Base-by-base conservation (phyloP, 2,888 invertebrate species). In the Sabellastarte sp. region DNA sequence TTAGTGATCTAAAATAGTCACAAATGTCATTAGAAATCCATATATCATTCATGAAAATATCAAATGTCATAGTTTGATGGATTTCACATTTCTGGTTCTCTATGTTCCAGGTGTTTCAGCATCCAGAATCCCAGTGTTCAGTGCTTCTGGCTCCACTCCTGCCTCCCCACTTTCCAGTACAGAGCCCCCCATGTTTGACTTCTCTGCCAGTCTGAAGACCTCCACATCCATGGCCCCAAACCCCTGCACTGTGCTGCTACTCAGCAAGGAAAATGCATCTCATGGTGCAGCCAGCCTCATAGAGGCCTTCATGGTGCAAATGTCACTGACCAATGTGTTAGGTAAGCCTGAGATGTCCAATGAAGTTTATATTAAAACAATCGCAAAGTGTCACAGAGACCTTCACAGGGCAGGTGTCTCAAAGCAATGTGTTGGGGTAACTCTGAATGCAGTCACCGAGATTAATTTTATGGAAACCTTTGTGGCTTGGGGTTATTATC, bases 231-330 rank as follows among this genome's bases (percentile, higher is more conserved):
- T 15, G 41, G 10, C 41, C 20, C 41, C 41, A 20, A 10, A 20
- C 10, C 41, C 41, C 41, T 41, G 41, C 32, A 77, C 78, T 0
- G 61, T 80, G 3, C 63, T 81, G 32, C 69, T 78, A 51, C 72
- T 80, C 53, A 64, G 72, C 63, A 80, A 80, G 64, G 81, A 81
- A 64, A 81, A 80, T 67, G 76, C 76, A 20, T 62, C 74, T 20
- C 80, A 80, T 64, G 73, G 73, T 51, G 72, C 77, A 2, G 73
- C 77, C 24, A 77, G 77, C 70, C 73, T 80, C 3, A 74, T 79
- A 10, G 80, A 80, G 66, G 76, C 77, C 29, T 73, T 78, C 68
- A 80, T 80, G 78, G 75, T 79, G 2, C 79, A 79, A 67, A 65
- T 80, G 33, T 75, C 77, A 5, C 62, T 78, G 52, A 71, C 75